Conservation (phyloP, 2,113 vertebrate genomes). For the Podarcis muralis region DNA sequence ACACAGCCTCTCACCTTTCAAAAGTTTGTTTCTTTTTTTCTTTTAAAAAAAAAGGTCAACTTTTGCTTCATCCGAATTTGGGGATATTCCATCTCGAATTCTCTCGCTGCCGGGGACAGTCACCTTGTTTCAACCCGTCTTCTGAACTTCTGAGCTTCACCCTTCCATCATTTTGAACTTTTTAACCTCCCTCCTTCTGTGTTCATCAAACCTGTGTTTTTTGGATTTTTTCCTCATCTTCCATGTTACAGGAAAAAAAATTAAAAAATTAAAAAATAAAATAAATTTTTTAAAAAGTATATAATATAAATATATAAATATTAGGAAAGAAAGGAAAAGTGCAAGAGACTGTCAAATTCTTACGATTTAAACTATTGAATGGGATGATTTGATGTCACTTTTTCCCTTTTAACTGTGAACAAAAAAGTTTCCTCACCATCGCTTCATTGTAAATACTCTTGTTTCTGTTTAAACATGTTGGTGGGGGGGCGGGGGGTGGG, state of each 20-base stretch:
- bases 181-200: constrained; percentile 39
- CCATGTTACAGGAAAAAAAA: constrained; percentile 30
- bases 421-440: constrained; percentile 19
- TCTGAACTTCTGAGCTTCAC: constrained; percentile 38
- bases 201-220: constrained; percentile 47
- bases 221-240: constrained; percentile 40
- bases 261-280: background rate
- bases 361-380: background rate
- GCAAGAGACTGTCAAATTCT: constrained; percentile 26
- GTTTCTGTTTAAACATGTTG: constrained; percentile 42
- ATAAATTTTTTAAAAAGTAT: background rate
- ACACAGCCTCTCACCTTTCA: constrained; percentile 34
- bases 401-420: constrained; percentile 24
- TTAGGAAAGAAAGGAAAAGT: constrained; percentile 11
- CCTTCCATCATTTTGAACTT: constrained; percentile 43
- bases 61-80: constrained; percentile 38
- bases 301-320: constrained; percentile 34
- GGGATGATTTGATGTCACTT: constrained; percentile 10
- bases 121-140: constrained; percentile 35
- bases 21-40: constrained; percentile 13
- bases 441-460: constrained; percentile 46
- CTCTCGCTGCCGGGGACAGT: constrained; percentile 23
- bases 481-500: background rate
- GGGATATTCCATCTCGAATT: constrained; percentile 27
- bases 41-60: constrained; percentile 20